Percentiles rank a stretch among this genome's conserved stretches.
phyloP scores from a whole-genome alignment of 2,113 vertebrate species.

The Apteryx mantelli region DNA sequence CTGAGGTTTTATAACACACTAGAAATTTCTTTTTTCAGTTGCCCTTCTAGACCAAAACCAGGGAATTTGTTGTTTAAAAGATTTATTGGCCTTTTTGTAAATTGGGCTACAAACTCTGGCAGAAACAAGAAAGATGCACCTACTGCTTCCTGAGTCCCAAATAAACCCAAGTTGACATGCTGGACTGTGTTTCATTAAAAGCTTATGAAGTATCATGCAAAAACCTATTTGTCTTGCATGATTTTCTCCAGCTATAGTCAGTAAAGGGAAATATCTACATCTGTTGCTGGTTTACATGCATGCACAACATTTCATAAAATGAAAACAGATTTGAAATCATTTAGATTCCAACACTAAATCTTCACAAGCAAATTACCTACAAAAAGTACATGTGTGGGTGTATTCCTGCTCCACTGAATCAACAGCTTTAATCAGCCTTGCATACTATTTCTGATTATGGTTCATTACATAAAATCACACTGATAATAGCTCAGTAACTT shows the following conservation, averaged over 20 bases:
- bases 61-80: background rate
- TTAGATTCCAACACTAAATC: slow-evolving; percentile 53
- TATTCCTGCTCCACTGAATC: slow-evolving; percentile 14
- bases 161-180: no score
- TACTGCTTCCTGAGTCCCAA: background rate
- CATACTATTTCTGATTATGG: slow-evolving; percentile 47
- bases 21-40: background rate
- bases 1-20: background rate
- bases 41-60: background rate
- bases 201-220: background rate
- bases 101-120: background rate
- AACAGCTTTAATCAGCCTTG: slow-evolving; percentile 48
- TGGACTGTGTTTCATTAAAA: background rate
- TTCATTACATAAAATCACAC: slow-evolving; percentile 53
- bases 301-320: slow-evolving; percentile 39
- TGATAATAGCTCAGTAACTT: background rate
- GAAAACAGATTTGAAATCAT: slow-evolving; percentile 49
- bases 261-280: slow-evolving; percentile 46
- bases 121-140: slow-evolving; percentile 1
- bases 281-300: slow-evolving; percentile 36
- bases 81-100: background rate
- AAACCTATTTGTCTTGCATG: background rate
- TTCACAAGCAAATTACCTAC: slow-evolving; percentile 65
- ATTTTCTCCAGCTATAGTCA: background rate
- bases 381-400: slow-evolving; percentile 60